phyloP scores from a whole-genome alignment of 2,113 vertebrate species.

The Bos javanicus region DNA sequence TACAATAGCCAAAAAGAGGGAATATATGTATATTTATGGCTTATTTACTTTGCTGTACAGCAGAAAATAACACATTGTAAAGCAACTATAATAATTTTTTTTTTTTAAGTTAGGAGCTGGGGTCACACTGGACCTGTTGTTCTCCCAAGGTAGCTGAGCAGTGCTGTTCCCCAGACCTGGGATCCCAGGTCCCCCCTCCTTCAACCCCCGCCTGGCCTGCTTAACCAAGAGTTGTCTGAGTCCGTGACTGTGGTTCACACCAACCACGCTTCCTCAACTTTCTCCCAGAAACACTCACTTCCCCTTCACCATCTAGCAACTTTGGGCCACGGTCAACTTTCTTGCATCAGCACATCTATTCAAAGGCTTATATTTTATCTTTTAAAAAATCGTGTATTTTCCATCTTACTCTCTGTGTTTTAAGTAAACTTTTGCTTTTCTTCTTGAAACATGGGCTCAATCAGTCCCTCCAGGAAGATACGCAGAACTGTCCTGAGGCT shows the following conservation, averaged over 20 bases:
- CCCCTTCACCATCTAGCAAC: fast-evolving
- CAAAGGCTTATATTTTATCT: not conserved
- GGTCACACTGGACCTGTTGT: not conserved
- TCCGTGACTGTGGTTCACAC: not conserved
- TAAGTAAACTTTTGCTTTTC: not conserved
- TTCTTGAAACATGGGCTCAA: not conserved
- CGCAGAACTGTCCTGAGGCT: not conserved
- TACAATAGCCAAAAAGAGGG: not conserved
- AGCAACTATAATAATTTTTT: not conserved
- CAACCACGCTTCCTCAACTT: fast-evolving
- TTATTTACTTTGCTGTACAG: not conserved
- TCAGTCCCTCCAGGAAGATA: not conserved
- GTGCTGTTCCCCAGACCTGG: fast-evolving
- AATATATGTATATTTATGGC: not conserved
- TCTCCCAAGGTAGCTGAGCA: not conserved
- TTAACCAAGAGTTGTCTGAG: too few species aligned
- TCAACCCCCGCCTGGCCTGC: fast-evolving
- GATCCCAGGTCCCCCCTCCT: not conserved
- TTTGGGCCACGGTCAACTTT: not conserved
- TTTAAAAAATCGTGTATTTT: not conserved
- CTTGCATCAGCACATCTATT: not conserved
- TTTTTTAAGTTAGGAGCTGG: not conserved
- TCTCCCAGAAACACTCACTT: not conserved
- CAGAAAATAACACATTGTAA: not conserved
- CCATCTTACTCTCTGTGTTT: not conserved